Base-by-base conservation (phyloP, 1,140 invertebrate species). In the Sesamia nonagrioides region DNA sequence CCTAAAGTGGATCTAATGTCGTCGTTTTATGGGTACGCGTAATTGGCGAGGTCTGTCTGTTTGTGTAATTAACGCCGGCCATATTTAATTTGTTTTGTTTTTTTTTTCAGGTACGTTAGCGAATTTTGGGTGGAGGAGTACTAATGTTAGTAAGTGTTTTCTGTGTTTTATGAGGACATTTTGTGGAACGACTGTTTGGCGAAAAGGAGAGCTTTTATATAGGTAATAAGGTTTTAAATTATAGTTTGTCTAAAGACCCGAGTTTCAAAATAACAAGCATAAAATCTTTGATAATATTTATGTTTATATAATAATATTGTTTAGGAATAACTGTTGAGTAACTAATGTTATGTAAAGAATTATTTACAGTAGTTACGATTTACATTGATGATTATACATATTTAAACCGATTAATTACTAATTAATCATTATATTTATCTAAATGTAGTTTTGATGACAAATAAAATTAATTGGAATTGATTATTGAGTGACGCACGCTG, bases 1-100 rank as follows among this genome's bases (percentile, higher is more conserved):
- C 81, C 42, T 50, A 68, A 68, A 68, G 35, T 77, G 82, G 79
- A 82, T 78, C 82, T 91, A 86, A 88, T 90, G 86, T 86, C 78
- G 69, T 56, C 84, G 82, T 85, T 88, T 90, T 88, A 89, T 90
- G 86, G 85, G 84, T 79, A 85, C 86, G 77, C 80, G 82, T 88
- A 89, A 91, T 91, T 88, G 88, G 86, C 81, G 77, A 85, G 50
- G 35, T 71, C 75, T 76, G 71, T 79, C 61, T 77, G 35, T 68
- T 61, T 77, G 58, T 56, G 78, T 87, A 85, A 87, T 87, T 85
- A 87, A 79, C 63, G 60, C 27, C 50, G 69, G 50, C 13, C 81
- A 77, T 83, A 68, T 84, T 78, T 74, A 79, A 76, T 79, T 60
- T 82, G 81, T 78, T 77, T 82, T 78, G 68, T 37, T 78, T 82